Evolutionary conservation across 2,113 vertebrate genomes (phyloP), one percentile per base, ranked within the genome.

Genomic region (Camarhynchus parvulus): DNA sequence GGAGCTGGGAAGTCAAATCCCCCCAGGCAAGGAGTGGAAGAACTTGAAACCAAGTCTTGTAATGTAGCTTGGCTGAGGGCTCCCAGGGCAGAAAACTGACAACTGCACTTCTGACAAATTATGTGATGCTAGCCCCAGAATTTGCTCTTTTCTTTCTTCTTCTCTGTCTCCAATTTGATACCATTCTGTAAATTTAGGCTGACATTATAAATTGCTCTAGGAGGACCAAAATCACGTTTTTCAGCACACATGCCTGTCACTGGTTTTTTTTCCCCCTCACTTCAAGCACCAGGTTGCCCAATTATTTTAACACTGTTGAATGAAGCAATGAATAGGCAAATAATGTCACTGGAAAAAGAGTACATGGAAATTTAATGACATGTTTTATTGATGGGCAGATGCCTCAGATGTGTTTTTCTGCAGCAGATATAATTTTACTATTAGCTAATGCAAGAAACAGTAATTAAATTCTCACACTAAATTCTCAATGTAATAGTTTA

Each of bases 81-180:
- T 90, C 86, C 92, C 2, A 13, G 64, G 92, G 83, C 76, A 92
- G 21, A 63, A 77, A 78, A 75, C 76, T 91, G 92, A 86, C 91
- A 92, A 81, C 55, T 81, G 39, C 76, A 56, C 56, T 92, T 89
- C 64, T 83, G 79, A 95, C 63, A 96, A 95, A 92, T 81, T 59
- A 67, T 7, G 33, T 19, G 68, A 90, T 74, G 64, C 41, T 33
- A 80, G 86, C 64, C 79, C 56, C 21, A 16, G 73, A 95, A 92
- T 94, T 42, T 81, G 61, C 53, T 90, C 77, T 86, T 83, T 86
- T 72, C 79, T 85, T 70, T 73, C 72, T 76, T 80, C 67, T 56
- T 47, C 64, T 70, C 69, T 5, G 2, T 64, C 83, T 92, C 66
- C 63, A 62, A 52, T 75, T 81, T 82, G 47, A 89, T 67, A 70